Evolutionary conservation across 2,888 invertebrate genomes (phyloP), one percentile per base, ranked within the genome.

Genomic region (Platycheirus albimanus): DNA sequence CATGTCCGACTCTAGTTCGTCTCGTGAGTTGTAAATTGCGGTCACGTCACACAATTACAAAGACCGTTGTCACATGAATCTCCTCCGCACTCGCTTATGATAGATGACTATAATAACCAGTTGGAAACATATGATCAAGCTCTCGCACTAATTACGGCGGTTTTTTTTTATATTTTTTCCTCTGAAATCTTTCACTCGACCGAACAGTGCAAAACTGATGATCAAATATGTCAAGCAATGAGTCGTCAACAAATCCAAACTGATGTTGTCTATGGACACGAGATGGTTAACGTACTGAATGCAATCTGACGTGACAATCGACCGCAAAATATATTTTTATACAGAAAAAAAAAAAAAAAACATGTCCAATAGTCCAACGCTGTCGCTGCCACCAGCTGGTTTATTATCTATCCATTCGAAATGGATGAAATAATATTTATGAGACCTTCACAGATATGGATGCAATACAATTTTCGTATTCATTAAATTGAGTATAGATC

Each of bases 221-320:
- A 71, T 76, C 76, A 76, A 71, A 81, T 76, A 58, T 67, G 71
- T 52, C 69, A 83, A 15, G 64, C 71, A 83, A 78, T 74, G 78
- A 51, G 61, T 64, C 52, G 83, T 74, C 83, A 64, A 64, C 71
- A 74, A 69, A 83, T 83, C 45, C 43, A 72, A 78, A 74, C 78
- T 43, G 83, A 83, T 78, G 78, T 69, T 78, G 78, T 74, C 83
- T 78, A 78, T 78, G 72, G 41, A 36, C 78, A 83, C 69, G 69
- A 64, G 72, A 80, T 69, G 63, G 49, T 70, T 43, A 66, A 38
- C 41, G n/a, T 52, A 61, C 64, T 43, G 13, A 81, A 83, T 83
- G 51, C 63, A 74, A 83, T 72, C 43, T 83, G 83, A 74, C 78
- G 69, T 83, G 72, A 83, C 78, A 74, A 74, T 69, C 78, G 38